Evolutionary conservation across 2,888 invertebrate species (phyloP).

Genomic region (Eubasilissa splendida): DNA sequence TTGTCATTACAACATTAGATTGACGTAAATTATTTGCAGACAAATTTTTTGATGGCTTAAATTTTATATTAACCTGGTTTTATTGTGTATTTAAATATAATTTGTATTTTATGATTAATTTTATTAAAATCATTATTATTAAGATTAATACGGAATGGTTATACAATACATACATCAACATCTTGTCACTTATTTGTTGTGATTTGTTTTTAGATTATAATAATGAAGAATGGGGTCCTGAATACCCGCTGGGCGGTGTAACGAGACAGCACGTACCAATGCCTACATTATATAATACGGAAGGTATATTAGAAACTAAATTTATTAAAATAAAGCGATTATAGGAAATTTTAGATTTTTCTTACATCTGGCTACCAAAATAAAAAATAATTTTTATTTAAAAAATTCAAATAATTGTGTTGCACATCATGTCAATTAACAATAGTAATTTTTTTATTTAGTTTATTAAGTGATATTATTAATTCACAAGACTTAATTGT

Average conservation of each 20-base stretch:
- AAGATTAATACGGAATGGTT: neutral
- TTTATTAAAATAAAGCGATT: too few relatives aligned
- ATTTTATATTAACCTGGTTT: neutral
- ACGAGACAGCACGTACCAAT: slow-evolving; percentile 79
- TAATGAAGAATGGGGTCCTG: slow-evolving; percentile 78
- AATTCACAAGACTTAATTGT: too few relatives aligned
- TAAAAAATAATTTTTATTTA: too few relatives aligned
- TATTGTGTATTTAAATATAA: neutral
- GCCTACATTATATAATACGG: slow-evolving; percentile 86
- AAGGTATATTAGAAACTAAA: slow-evolving; percentile 67
- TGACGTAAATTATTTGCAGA: neutral
- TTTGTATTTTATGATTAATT: neutral
- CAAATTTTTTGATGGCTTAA: neutral
- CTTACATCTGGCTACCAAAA: too few relatives aligned
- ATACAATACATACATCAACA: too few relatives aligned
- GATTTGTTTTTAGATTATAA: slow-evolving; percentile 68
- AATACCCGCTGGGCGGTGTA: slow-evolving; percentile 72
- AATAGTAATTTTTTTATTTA: too few relatives aligned
- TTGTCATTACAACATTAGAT: too few relatives aligned
- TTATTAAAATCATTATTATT: neutral
- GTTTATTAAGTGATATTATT: too few relatives aligned
- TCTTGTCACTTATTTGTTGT: neutral
- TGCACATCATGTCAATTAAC: too few relatives aligned
- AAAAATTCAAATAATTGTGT: too few relatives aligned
- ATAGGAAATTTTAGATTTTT: too few relatives aligned